A percentile compares a stretch with the other conserved stretches of the same genome.
Evolutionary conservation across 2,888 invertebrate species (phyloP).

Genomic region (Drosophila phalerata): DNA sequence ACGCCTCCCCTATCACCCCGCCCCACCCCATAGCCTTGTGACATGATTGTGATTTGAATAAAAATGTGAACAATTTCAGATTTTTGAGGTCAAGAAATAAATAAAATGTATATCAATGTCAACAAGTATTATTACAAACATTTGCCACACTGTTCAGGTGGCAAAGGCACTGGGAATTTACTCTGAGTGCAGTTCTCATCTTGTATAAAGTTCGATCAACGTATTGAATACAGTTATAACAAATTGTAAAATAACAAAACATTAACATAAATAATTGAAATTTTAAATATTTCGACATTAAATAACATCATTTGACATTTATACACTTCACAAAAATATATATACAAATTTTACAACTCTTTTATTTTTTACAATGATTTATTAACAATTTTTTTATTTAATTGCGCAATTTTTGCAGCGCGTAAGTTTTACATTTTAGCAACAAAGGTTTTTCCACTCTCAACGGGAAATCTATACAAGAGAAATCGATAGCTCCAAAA

Average conservation of each 20-base stretch:
- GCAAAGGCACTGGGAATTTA: background rate
- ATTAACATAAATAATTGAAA: conserved; percentile 30
- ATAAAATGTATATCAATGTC: conserved; percentile 62
- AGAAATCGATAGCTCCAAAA: conserved; percentile 26
- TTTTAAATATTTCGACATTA: conserved; percentile 23
- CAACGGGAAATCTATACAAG: conserved; percentile 33
- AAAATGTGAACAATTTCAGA: conserved; percentile 51
- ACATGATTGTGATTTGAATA: conserved; percentile 61
- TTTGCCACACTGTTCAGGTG: conserved; percentile 41
- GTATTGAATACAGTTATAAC: conserved; percentile 54
- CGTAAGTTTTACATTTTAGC: conserved; percentile 73
- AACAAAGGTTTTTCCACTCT: conserved; percentile 39
- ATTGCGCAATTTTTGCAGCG: conserved; percentile 66
- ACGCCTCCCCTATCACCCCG: conserved; percentile 10
- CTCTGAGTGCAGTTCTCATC: conserved; percentile 12
- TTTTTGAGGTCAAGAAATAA: conserved; percentile 46
- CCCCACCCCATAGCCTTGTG: conserved; percentile 43
- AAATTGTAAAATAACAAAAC: conserved; percentile 37
- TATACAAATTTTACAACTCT: conserved; percentile 2
- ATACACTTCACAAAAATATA: conserved; percentile 28
- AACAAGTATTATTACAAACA: conserved; percentile 28
- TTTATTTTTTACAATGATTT: conserved; percentile 30
- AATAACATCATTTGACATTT: conserved; percentile 37
- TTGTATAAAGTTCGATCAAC: conserved; percentile 69
- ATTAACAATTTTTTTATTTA: conserved; percentile 46